phyloP scores from a whole-genome alignment of 2,888 invertebrate genomes.

The Tribolium freemani region DNA sequence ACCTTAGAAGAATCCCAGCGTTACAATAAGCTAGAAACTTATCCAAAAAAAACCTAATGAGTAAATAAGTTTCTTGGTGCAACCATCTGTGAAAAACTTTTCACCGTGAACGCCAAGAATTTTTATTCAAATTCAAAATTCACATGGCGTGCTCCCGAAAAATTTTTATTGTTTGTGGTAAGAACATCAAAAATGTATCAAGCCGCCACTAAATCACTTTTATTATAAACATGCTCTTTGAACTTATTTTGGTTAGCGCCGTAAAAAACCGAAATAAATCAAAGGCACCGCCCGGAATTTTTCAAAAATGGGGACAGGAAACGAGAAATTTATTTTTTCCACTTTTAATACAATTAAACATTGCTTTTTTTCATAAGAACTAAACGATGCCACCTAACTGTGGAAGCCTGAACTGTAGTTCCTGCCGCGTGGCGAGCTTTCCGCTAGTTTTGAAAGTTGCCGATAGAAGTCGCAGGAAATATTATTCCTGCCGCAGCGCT shows the following conservation, averaged over 20 bases:
- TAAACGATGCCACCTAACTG: too few relatives aligned
- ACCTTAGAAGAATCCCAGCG: background rate
- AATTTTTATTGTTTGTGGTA: background rate
- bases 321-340: too few relatives aligned
- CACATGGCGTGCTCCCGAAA: background rate
- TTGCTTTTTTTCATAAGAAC: too few relatives aligned
- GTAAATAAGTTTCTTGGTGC: background rate
- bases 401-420: too few relatives aligned
- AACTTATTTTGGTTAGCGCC: constrained; percentile 26
- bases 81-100: constrained; percentile 22
- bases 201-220: constrained; percentile 21
- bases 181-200: background rate
- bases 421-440: too few relatives aligned
- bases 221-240: constrained; percentile 34
- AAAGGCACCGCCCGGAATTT: background rate
- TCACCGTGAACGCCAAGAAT: background rate
- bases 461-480: too few relatives aligned
- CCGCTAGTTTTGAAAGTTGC: too few relatives aligned
- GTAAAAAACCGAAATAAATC: constrained; percentile 20
- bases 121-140: background rate
- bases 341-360: too few relatives aligned
- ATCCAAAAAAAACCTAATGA: background rate
- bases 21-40: background rate
- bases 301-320: too few relatives aligned
- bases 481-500: too few relatives aligned